Conservation (phyloP, 2,888 invertebrate genomes). For the Trichogramma evanescens region DNA sequence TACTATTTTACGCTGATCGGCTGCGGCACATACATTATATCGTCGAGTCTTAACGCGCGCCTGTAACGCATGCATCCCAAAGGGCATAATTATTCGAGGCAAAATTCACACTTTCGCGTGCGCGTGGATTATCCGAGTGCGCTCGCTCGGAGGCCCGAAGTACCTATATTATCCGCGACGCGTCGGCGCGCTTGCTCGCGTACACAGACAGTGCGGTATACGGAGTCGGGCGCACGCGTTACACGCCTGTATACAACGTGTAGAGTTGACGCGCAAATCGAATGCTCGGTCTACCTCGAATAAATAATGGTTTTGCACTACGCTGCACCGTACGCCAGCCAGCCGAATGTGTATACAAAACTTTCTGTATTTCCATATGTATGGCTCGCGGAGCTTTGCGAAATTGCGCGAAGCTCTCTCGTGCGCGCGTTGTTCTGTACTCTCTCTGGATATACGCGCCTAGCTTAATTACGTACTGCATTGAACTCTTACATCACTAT, state of each 20-base stretch:
- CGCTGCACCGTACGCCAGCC: background rate
- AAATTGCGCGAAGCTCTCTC: slow-evolving; percentile 2
- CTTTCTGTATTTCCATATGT: slow-evolving; percentile 4
- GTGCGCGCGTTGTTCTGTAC: background rate
- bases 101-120: slow-evolving; percentile 6
- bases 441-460: background rate
- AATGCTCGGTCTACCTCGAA: slow-evolving; percentile 14
- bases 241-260: background rate
- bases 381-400: slow-evolving; percentile 2
- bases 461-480: background rate
- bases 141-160: no score
- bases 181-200: no score
- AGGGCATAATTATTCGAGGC: slow-evolving; percentile 10
- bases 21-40: no score
- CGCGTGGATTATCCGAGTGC: no score
- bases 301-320: slow-evolving; percentile 7
- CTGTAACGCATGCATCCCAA: no score
- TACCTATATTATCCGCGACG: no score
- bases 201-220: no score
- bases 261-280: slow-evolving; percentile 13
- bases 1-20: no score
- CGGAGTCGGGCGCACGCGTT: no score
- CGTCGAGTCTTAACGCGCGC: no score
- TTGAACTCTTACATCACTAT: slow-evolving; percentile 16
- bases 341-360: background rate